Conservation (phyloP, 2,113 vertebrate genomes). For the Amphiprion ocellaris region DNA sequence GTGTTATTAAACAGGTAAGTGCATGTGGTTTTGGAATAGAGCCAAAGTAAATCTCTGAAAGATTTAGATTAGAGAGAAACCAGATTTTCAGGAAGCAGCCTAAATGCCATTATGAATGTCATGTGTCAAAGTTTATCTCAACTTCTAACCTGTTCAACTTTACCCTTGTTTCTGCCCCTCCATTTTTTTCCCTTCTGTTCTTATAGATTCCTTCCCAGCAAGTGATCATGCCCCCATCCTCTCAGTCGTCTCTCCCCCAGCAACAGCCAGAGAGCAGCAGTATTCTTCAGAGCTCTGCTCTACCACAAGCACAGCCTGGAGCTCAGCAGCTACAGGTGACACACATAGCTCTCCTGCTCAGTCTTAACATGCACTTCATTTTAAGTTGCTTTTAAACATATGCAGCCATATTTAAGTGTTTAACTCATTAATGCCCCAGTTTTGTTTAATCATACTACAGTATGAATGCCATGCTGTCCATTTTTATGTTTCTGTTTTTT, state of each 20-base stretch:
- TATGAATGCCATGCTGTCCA: conserved; percentile 6
- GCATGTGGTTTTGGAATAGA: conserved; percentile 18
- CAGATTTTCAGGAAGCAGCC: conserved; percentile 10
- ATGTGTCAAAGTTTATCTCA: background rate
- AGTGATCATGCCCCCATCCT: conserved; percentile 52
- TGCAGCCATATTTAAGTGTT: background rate
- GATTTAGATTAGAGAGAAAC: background rate
- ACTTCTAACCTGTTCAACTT: background rate
- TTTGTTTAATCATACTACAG: background rate
- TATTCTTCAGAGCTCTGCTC: conserved; percentile 48
- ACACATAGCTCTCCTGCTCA: background rate
- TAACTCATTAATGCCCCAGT: background rate
- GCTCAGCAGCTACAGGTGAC: conserved; percentile 77
- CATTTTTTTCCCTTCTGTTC: conserved; percentile 5
- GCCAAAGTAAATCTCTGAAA: conserved; percentile 12
- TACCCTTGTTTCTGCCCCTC: conserved; percentile 3
- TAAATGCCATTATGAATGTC: background rate
- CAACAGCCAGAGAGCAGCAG: conserved; percentile 67
- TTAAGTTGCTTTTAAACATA: background rate
- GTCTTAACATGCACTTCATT: background rate
- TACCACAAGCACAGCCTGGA: conserved; percentile 52
- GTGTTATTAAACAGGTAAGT: conserved; percentile 54
- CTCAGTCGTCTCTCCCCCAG: conserved; percentile 64
- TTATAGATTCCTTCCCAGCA: conserved; percentile 67
- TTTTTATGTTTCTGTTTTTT: background rate